Base-by-base conservation (phyloP, 1,140 invertebrate genomes). In the Coenobita brevimanus region DNA sequence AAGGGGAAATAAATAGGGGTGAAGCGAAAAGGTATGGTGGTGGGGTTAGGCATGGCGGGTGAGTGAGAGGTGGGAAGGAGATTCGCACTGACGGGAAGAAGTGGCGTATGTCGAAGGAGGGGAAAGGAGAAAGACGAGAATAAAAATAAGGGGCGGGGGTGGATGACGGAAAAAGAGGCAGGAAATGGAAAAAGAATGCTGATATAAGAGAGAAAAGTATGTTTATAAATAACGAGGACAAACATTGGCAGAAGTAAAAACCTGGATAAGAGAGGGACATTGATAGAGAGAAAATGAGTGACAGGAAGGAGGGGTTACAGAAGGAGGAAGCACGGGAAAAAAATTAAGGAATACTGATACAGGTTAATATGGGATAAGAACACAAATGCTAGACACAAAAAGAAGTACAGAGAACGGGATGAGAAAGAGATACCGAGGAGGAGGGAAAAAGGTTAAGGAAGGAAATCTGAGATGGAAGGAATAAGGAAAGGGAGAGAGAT, bases 261-360 rank as follows among this genome's bases (percentile, higher is more conserved):
- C 21, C 15, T 21, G 50, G 36, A 36, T 54, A 50, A 54, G 76
- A 79, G 76, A 79, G 43, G 57, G 76, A 79, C 43, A 79, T 41
- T 54, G 41, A 54, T 41, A 79, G 76, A 54, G 76, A 79, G 76
- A 79, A 50, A 79, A n/a, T 54, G 76, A 57, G 46, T 54, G 76
- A 54, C n/a, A 79, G 76, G 33, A 27, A 79, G n/a, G 4, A n/a
- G n/a, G n/a, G n/a, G n/a, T n/a, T n/a, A n/a, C n/a, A n/a, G n/a
- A n/a, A n/a, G n/a, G n/a, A n/a, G n/a, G n/a, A n/a, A n/a, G n/a
- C n/a, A n/a, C n/a, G n/a, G n/a, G n/a, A n/a, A n/a, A n/a, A n/a
- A n/a, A n/a, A n/a, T n/a, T n/a, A n/a, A n/a, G n/a, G n/a, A n/a
- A n/a, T n/a, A n/a, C n/a, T n/a, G n/a, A n/a, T n/a, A n/a, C n/a